phyloP scores from a whole-genome alignment of 2,797 vertebrate genomes.

The Scleropages formosus region DNA sequence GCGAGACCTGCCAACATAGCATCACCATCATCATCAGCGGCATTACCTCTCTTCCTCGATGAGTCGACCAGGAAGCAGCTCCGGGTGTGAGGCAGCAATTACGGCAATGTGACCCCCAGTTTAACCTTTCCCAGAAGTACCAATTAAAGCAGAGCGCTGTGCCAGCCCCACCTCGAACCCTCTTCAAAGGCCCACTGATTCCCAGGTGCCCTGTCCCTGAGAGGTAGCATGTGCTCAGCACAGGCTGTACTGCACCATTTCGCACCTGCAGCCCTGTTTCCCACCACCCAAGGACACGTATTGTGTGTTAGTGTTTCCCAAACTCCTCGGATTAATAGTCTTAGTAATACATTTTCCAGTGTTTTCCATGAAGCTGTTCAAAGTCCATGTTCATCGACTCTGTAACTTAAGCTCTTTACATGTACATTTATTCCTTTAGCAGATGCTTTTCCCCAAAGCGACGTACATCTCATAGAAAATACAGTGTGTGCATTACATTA shows the following conservation, averaged over 20 bases:
- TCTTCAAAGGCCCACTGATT: conserved; percentile 20
- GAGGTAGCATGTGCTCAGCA: conserved; percentile 52
- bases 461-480: too few relatives aligned
- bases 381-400: too few relatives aligned
- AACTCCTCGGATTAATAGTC: too few relatives aligned
- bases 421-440: too few relatives aligned
- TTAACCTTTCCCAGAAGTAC: conserved; percentile 44
- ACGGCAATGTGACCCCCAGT: conserved; percentile 28
- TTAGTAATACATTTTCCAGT: too few relatives aligned
- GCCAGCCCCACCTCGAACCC: conserved; percentile 32
- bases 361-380: too few relatives aligned
- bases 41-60: neutral
- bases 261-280: neutral
- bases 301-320: too few relatives aligned
- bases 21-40: neutral
- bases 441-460: too few relatives aligned
- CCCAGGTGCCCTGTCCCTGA: conserved; percentile 27
- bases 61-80: neutral
- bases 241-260: conserved; percentile 19
- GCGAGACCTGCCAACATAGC: neutral
- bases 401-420: too few relatives aligned
- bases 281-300: neutral
- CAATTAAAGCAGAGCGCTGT: conserved; percentile 41
- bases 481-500: too few relatives aligned
- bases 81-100: conserved; percentile 12